Conservation (phyloP, 2,113 vertebrate genomes). For the Lutjanus erythropterus region DNA sequence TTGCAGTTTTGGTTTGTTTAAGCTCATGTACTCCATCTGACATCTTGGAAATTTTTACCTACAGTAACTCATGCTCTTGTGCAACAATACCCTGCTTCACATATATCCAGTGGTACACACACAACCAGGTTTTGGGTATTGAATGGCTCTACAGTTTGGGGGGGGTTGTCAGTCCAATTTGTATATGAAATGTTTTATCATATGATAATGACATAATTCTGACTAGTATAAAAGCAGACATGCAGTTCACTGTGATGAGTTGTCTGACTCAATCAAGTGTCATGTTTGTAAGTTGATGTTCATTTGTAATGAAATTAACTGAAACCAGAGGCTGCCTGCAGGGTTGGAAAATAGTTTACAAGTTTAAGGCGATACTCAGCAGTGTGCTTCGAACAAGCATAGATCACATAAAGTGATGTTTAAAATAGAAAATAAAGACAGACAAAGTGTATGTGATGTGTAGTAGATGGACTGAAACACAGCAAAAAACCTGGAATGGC, state of each 20-base stretch:
- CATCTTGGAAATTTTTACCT: neutral
- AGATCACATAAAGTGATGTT: neutral
- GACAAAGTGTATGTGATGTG: neutral
- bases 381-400: neutral
- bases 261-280: constrained; percentile 10
- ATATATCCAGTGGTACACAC: neutral
- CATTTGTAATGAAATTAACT: constrained; percentile 13
- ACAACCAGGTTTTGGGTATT: neutral
- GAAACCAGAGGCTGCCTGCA: constrained; percentile 1
- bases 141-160: neutral
- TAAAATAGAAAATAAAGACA: neutral
- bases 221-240: neutral
- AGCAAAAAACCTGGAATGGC: neutral
- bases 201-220: neutral
- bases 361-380: neutral
- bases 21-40: neutral
- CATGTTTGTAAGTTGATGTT: neutral
- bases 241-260: constrained; percentile 8
- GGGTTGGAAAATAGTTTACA: neutral
- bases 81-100: neutral
- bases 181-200: constrained; percentile 8
- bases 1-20: constrained; percentile 1
- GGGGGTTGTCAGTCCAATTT: neutral
- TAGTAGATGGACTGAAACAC: neutral
- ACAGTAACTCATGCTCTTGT: neutral